These are phyloP conservation scores for Podargus strigoides DNA, from an alignment of 2,797 vertebrate species.

Conservation along the genomic window DNA sequence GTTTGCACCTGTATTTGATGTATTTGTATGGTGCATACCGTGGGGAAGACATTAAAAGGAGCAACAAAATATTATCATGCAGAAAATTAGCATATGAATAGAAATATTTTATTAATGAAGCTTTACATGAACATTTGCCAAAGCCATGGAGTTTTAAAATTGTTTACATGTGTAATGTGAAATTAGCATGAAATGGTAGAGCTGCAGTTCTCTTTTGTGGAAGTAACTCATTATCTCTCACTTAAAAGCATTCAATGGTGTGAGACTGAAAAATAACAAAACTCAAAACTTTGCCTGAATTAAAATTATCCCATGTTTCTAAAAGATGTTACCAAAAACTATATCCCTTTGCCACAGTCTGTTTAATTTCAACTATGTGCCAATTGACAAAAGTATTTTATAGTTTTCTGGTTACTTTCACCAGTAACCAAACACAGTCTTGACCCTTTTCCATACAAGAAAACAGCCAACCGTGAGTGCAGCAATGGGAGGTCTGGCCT, in stretches of 20 bases:
- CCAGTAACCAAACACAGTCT: constrained; percentile 72
- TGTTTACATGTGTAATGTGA: neutral
- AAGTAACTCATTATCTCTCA: constrained; percentile 18
- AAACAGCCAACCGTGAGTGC: constrained; percentile 63
- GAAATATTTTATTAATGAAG: neutral
- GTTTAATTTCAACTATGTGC: constrained; percentile 62
- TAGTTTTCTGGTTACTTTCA: constrained; percentile 63
- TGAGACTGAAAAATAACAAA: neutral
- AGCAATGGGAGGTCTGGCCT: constrained; percentile 76
- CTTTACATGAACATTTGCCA: neutral
- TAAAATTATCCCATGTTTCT: constrained; percentile 29
- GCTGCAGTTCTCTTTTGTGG: neutral
- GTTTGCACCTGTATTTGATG: neutral
- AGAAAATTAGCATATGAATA: neutral
- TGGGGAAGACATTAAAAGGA: neutral
- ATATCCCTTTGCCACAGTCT: constrained; percentile 34
- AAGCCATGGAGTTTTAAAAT: neutral
- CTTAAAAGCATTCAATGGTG: constrained; percentile 16
- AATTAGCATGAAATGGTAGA: neutral
- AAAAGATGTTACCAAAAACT: constrained; percentile 44
- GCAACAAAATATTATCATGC: neutral
- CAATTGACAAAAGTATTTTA: constrained; percentile 50
- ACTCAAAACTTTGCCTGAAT: neutral
- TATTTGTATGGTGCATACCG: neutral
- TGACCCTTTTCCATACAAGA: constrained; percentile 69